Conservation (phyloP, 2,113 vertebrate species). For the Triplophysa rosa region DNA sequence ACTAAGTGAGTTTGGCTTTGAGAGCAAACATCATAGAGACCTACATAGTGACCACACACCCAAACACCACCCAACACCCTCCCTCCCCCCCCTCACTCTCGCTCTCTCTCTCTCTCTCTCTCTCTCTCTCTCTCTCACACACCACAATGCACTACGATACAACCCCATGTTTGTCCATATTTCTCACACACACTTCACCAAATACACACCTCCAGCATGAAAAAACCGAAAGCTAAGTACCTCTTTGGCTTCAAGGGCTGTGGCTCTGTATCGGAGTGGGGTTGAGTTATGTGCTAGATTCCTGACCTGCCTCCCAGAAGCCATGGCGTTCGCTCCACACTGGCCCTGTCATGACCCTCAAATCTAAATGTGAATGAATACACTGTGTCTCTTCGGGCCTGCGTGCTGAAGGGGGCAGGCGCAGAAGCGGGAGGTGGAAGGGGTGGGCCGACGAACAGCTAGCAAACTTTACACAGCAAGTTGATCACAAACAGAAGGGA, state of each 20-base stretch:
- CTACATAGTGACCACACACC: constrained; percentile 50
- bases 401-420: constrained; percentile 57
- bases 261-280: constrained; percentile 52
- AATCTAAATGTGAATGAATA: constrained; percentile 84
- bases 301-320: constrained; percentile 71
- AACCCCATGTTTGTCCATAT: constrained; percentile 38
- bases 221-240: constrained; percentile 63
- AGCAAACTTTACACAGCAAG: constrained; percentile 75
- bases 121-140: neutral
- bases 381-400: constrained; percentile 77
- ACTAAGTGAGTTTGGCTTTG: constrained; percentile 48
- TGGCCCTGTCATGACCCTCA: constrained; percentile 80
- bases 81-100: constrained; percentile 26
- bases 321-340: constrained; percentile 65
- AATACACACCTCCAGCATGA: constrained; percentile 46
- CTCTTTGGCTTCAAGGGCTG: constrained; percentile 56
- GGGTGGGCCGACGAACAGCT: constrained; percentile 72
- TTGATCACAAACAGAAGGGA: constrained; percentile 81
- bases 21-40: constrained; percentile 49
- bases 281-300: constrained; percentile 74
- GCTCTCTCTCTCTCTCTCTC: constrained; percentile 7
- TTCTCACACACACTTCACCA: constrained; percentile 46
- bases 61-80: constrained; percentile 36
- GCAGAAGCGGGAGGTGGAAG: constrained; percentile 42
- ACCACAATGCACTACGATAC: constrained; percentile 18